These are phyloP conservation scores for Spea bombifrons DNA, from an alignment of 2,113 vertebrate genomes.

Conservation along the genomic window DNA sequence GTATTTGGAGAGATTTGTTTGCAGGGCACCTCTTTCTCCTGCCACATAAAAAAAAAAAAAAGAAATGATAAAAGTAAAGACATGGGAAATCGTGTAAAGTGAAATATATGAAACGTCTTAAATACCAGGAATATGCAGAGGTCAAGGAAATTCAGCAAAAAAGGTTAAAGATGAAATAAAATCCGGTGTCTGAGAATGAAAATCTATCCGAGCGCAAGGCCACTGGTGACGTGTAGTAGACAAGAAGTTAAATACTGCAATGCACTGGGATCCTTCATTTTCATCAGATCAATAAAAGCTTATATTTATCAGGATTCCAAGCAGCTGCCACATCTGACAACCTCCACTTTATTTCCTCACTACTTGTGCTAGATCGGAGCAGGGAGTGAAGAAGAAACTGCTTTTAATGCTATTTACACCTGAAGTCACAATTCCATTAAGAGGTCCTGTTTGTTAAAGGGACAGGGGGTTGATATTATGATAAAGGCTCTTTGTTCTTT, in stretches of 20 bases:
- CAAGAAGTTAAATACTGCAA: slow-evolving; percentile 98
- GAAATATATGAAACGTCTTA: slow-evolving; percentile 87
- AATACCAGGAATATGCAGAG: slow-evolving; percentile 81
- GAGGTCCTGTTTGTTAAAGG: slow-evolving; percentile 85
- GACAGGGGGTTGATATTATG: slow-evolving; percentile 86
- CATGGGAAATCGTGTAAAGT: slow-evolving; percentile 77
- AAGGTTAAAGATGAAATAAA: slow-evolving; percentile 99
- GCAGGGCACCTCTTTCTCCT: slow-evolving; percentile 66
- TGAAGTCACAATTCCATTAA: slow-evolving; percentile 86
- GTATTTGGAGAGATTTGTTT: slow-evolving; percentile 65
- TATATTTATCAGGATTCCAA: slow-evolving; percentile 99
- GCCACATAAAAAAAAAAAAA: slow-evolving; percentile 70
- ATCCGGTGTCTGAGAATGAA: slow-evolving; percentile 83
- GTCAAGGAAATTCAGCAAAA: slow-evolving; percentile 91
- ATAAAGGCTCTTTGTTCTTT: slow-evolving; percentile 89
- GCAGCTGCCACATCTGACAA: slow-evolving; percentile 98
- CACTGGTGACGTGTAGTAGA: slow-evolving; percentile 86
- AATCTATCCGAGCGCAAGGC: slow-evolving; percentile 95
- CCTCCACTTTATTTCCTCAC: slow-evolving; percentile 95
- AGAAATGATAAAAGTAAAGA: slow-evolving; percentile 69
- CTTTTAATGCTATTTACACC: slow-evolving; percentile 92
- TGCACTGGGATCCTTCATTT: slow-evolving; percentile 99
- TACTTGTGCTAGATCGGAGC: slow-evolving; percentile 79
- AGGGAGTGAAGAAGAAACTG: slow-evolving; percentile 78
- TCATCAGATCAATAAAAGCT: slow-evolving; percentile 99